These are phyloP conservation scores for Anaspis maculata DNA, from an alignment of 2,888 invertebrate species.

Conservation along the genomic window DNA sequence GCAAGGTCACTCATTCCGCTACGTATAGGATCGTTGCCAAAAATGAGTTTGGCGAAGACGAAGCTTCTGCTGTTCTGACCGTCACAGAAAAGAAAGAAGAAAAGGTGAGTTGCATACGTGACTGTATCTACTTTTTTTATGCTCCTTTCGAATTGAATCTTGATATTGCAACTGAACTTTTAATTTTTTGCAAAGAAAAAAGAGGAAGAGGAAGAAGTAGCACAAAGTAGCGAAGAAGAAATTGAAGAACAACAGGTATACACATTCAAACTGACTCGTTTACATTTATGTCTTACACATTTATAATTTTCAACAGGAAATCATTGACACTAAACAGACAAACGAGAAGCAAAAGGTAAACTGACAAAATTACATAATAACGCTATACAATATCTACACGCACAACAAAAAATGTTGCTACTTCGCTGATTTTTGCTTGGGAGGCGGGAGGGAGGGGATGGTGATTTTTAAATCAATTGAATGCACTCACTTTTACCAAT, in stretches of 20 bases:
- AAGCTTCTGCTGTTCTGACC: slow-evolving; percentile 76
- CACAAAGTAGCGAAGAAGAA: slow-evolving; percentile 23
- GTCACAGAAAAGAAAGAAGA: slow-evolving; percentile 52
- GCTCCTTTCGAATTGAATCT: no score
- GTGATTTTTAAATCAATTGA: no score
- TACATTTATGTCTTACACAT: slow-evolving; percentile 3
- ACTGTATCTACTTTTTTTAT: slow-evolving; percentile 9
- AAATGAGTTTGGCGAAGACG: slow-evolving; percentile 87
- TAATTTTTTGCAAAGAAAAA: slow-evolving; percentile 24
- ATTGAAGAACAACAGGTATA: slow-evolving; percentile 36
- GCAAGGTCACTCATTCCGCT: slow-evolving; percentile 66
- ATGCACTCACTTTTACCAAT: no score
- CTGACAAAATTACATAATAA: slow-evolving; percentile 2
- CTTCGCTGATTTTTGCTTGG: no score
- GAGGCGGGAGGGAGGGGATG: no score
- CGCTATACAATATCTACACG: neutral
- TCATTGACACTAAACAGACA: slow-evolving; percentile 8
- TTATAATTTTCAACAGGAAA: slow-evolving; percentile 7
- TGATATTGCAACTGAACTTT: no score
- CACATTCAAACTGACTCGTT: slow-evolving; percentile 9
- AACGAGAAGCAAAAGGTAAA: slow-evolving; percentile 43
- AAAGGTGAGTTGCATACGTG: slow-evolving; percentile 19
- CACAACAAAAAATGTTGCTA: neutral
- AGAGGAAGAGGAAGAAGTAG: slow-evolving; percentile 40
- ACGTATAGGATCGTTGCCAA: slow-evolving; percentile 78